These are phyloP conservation scores for Silurus aristotelis DNA, from an alignment of 2,797 vertebrate species.

Conservation along the genomic window DNA sequence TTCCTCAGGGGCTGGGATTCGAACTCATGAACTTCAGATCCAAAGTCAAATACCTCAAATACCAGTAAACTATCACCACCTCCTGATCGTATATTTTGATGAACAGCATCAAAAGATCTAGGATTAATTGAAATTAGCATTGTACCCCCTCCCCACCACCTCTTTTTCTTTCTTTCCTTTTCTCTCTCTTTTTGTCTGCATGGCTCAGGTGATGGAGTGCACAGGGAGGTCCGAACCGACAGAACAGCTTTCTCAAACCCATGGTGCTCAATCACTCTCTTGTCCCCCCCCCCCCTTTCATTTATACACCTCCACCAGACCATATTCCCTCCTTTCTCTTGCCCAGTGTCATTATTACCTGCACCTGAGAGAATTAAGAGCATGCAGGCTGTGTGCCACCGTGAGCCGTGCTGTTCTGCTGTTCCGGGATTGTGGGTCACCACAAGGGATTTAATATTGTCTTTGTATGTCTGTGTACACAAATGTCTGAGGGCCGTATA, in stretches of 20 bases:
- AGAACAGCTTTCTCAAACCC: conserved; percentile 70
- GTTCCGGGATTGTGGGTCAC: conserved; percentile 11
- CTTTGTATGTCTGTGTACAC: conserved; percentile 9
- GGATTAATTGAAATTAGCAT: too few relatives aligned
- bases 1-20: too few relatives aligned
- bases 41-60: too few relatives aligned
- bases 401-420: background rate
- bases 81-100: too few relatives aligned
- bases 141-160: too few relatives aligned
- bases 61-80: too few relatives aligned
- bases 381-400: conserved; percentile 21
- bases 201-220: conserved; percentile 75
- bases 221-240: conserved; percentile 71
- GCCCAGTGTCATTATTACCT: conserved; percentile 57
- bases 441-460: conserved; percentile 11
- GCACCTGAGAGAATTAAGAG: conserved; percentile 55
- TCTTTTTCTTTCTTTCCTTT: conserved; percentile 54
- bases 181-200: conserved; percentile 62
- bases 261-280: conserved; percentile 78
- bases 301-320: conserved; percentile 59
- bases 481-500: background rate
- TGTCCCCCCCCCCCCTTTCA: conserved; percentile 56
- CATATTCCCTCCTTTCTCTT: conserved; percentile 53
- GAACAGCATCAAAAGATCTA: too few relatives aligned
- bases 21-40: too few relatives aligned